Conservation (phyloP, 2,888 invertebrate genomes). For the Apoda limacodes region DNA sequence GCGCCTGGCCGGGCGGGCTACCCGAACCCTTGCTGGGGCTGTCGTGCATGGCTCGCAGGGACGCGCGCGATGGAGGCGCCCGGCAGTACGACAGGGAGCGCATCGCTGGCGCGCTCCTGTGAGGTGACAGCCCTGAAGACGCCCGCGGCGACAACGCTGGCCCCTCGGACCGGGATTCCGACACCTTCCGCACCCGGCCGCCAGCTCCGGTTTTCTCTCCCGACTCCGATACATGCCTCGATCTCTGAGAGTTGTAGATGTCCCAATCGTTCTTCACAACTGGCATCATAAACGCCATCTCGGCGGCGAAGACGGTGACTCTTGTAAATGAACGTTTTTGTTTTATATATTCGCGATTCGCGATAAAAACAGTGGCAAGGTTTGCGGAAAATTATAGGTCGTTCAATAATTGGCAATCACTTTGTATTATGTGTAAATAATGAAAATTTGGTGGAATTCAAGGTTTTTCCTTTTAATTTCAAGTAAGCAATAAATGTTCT, state of each 20-base stretch:
- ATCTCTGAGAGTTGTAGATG: constrained; percentile 87
- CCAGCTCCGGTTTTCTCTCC: constrained; percentile 36
- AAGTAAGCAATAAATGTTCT: no score
- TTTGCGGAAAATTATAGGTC: constrained; percentile 28
- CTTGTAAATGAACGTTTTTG: constrained; percentile 59
- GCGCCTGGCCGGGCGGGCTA: constrained; percentile 71
- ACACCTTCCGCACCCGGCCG: constrained; percentile 66
- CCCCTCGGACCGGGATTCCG: constrained; percentile 81
- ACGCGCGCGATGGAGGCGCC: constrained; percentile 66
- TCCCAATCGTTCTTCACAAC: constrained; percentile 95
- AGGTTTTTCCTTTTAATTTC: constrained; percentile 24
- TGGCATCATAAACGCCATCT: constrained; percentile 96
- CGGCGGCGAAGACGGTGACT: constrained; percentile 50
- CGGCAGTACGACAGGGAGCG: constrained; percentile 68
- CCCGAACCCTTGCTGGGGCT: constrained; percentile 75
- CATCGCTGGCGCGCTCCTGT: constrained; percentile 76
- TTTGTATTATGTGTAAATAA: constrained; percentile 20
- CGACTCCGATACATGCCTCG: constrained; percentile 81
- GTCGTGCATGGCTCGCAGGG: constrained; percentile 53
- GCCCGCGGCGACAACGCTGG: constrained; percentile 77
- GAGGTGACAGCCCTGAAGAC: constrained; percentile 63
- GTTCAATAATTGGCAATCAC: constrained; percentile 31
- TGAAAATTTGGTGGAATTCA: constrained; percentile 18
- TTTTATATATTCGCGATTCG: no score
- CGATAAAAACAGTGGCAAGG: constrained; percentile 26